phyloP scores from a whole-genome alignment of 2,113 vertebrate species.

The Silurus glanis region DNA sequence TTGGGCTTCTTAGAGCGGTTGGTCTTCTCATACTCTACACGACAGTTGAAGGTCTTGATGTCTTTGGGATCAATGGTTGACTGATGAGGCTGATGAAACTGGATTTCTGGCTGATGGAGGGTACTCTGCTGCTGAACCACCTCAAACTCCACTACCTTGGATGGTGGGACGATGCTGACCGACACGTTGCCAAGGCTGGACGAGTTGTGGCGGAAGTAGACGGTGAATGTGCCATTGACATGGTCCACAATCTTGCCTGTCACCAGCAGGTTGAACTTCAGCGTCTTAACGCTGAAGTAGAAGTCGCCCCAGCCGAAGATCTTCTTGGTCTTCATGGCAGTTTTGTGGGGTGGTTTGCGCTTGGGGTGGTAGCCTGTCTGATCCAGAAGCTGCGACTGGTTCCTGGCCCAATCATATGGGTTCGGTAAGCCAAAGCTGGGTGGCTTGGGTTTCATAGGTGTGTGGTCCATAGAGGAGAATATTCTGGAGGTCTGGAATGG shows the following conservation, averaged over 20 bases:
- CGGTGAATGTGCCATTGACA: slow-evolving; percentile 96
- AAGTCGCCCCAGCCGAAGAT: slow-evolving; percentile 98
- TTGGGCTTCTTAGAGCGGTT: slow-evolving; percentile 92
- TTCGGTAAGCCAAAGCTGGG: slow-evolving; percentile 71
- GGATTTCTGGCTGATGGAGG: slow-evolving; percentile 80
- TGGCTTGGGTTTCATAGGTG: slow-evolving; percentile 72
- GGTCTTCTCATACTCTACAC: slow-evolving; percentile 95
- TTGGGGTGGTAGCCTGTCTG: slow-evolving; percentile 78
- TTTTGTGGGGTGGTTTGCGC: slow-evolving; percentile 86
- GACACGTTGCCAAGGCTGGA: slow-evolving; percentile 93
- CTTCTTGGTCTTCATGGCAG: slow-evolving; percentile 86
- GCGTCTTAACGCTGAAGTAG: slow-evolving; percentile 91
- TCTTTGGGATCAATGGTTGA: slow-evolving; percentile 85
- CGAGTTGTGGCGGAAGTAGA: slow-evolving; percentile 96
- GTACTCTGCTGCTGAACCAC: slow-evolving; percentile 79
- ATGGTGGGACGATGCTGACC: slow-evolving; percentile 89
- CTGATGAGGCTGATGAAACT: slow-evolving; percentile 78
- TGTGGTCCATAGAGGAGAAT: slow-evolving; percentile 72
- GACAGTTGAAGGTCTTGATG: slow-evolving; percentile 90
- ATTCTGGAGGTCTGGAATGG: slow-evolving; percentile 71
- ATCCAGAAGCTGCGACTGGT: slow-evolving; percentile 73
- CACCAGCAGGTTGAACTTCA: slow-evolving; percentile 86
- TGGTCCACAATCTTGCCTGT: slow-evolving; percentile 92
- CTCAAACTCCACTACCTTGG: slow-evolving; percentile 89
- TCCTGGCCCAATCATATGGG: slow-evolving; percentile 78